These are phyloP conservation scores for Leuciscus waleckii DNA, from an alignment of 2,797 vertebrate species.

Conservation along the genomic window DNA sequence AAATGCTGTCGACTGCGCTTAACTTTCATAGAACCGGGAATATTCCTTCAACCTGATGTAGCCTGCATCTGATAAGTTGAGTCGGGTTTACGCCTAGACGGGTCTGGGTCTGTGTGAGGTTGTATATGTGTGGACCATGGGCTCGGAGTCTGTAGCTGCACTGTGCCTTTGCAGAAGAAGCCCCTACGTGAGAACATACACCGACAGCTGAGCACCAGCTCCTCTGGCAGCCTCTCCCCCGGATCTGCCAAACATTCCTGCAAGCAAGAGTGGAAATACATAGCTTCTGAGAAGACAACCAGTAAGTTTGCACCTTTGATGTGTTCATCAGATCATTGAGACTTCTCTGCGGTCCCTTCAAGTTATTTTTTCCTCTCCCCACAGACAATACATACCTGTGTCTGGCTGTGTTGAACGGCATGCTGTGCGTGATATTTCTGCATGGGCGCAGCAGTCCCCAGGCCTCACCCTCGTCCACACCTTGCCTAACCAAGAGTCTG, in stretches of 20 bases:
- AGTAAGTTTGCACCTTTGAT: constrained; percentile 80
- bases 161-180: constrained; percentile 99
- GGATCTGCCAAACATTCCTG: constrained; percentile 83
- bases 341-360: not conserved
- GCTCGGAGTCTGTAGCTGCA: constrained; percentile 92
- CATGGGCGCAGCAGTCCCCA: constrained; percentile 96
- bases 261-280: constrained; percentile 98
- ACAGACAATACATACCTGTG: constrained; percentile 94
- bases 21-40: not conserved
- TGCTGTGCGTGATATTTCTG: constrained; percentile 95
- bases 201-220: constrained; percentile 95
- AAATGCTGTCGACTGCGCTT: not conserved
- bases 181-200: constrained; percentile 93
- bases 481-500: constrained; percentile 93
- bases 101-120: constrained; percentile 27
- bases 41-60: constrained; percentile 19
- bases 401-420: constrained; percentile 93
- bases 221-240: constrained; percentile 91
- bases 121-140: constrained; percentile 62
- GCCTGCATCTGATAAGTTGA: constrained; percentile 16
- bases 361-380: not conserved
- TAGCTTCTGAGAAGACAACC: constrained; percentile 97
- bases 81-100: not conserved
- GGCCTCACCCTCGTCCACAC: constrained; percentile 92
- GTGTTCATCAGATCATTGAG: not conserved